Evolutionary conservation across 2,113 vertebrate genomes (phyloP).

Genomic region (Otus sunia): DNA sequence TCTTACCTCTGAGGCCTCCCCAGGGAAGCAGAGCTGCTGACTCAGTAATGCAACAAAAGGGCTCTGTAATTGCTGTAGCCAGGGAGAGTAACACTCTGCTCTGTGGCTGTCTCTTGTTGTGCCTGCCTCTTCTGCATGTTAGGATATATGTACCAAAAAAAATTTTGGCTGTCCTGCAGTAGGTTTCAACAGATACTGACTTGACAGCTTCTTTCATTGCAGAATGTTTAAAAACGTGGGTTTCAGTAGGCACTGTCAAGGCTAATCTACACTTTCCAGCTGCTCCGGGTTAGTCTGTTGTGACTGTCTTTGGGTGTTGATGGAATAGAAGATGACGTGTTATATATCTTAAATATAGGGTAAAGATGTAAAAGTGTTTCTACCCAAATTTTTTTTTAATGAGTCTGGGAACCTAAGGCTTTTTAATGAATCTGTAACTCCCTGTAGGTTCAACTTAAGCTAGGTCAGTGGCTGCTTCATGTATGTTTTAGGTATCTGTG

Average conservation of each 20-base stretch:
- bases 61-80: neutral
- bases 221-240: neutral
- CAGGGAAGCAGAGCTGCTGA: constrained; percentile 9
- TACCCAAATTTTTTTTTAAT: neutral
- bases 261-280: neutral
- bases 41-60: constrained; percentile 1
- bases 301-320: neutral
- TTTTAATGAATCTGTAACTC: neutral
- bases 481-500: neutral
- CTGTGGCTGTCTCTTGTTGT: neutral
- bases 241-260: neutral
- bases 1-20: neutral
- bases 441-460: neutral
- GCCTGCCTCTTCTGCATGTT: neutral
- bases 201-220: constrained; percentile 23
- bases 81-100: rapidly evolving
- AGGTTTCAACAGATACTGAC: neutral
- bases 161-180: neutral
- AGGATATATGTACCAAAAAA: neutral
- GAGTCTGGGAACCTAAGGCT: no score
- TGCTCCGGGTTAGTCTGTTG: neutral
- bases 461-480: neutral
- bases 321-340: neutral
- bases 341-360: neutral
- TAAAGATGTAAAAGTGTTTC: neutral